Percentiles rank a stretch among this genome's conserved stretches.
Conservation (phyloP, 2,888 invertebrate species). For the Drosophila subquinaria region DNA sequence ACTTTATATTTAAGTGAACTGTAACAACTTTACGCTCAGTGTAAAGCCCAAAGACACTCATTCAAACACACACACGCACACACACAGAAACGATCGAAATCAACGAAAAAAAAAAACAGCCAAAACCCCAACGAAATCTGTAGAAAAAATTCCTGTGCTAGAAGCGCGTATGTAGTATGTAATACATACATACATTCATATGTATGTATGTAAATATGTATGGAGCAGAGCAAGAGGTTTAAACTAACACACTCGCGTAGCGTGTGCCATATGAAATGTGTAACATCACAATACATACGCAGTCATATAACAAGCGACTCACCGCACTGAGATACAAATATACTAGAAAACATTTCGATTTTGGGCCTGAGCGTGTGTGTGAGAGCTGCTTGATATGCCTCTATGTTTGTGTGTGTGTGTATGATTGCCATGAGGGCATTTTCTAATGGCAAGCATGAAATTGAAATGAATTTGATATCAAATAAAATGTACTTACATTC, state of each 20-base stretch:
- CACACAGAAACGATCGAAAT: constrained; percentile 49
- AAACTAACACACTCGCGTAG: constrained; percentile 29
- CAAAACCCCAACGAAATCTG: constrained; percentile 60
- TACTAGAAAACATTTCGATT: constrained; percentile 55
- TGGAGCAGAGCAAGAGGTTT: constrained; percentile 44
- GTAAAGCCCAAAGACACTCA: constrained; percentile 53
- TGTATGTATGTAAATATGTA: background rate
- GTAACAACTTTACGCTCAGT: constrained; percentile 59
- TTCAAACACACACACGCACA: constrained; percentile 38
- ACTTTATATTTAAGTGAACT: constrained; percentile 12
- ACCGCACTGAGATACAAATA: constrained; percentile 50
- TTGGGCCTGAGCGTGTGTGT: constrained; percentile 35
- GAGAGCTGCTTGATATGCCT: constrained; percentile 55
- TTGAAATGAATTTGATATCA: constrained; percentile 73
- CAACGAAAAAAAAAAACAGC: constrained; percentile 51
- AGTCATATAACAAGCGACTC: constrained; percentile 36
- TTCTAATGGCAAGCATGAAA: constrained; percentile 66
- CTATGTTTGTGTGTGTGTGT: constrained; percentile 25
- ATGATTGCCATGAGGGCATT: constrained; percentile 61
- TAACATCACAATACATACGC: constrained; percentile 57
- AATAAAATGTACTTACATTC: constrained; percentile 58
- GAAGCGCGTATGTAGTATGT: constrained; percentile 33
- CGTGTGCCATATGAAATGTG: constrained; percentile 72
- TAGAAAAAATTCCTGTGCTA: constrained; percentile 61
- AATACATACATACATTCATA: constrained; percentile 4